Percentiles rank a stretch among this genome's conserved stretches.
These are phyloP conservation scores for Zophobas atratus DNA, from an alignment of 1,140 invertebrate species.

Conservation along the genomic window DNA sequence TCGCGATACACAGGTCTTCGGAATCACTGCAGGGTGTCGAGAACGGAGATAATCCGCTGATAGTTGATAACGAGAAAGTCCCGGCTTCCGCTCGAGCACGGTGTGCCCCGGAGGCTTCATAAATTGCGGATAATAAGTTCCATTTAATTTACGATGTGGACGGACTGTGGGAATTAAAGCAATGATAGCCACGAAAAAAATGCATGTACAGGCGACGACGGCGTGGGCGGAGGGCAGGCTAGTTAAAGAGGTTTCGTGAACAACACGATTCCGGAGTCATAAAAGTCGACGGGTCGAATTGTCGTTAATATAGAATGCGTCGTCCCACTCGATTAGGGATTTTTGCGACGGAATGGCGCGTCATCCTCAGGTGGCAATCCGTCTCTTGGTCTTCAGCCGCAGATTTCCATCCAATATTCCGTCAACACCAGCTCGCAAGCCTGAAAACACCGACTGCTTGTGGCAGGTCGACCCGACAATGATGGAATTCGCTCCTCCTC, in stretches of 20 bases:
- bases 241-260: no score
- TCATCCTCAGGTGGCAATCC: no score
- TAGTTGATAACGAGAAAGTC: constrained; percentile 27
- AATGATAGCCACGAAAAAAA: constrained; percentile 19
- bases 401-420: constrained; percentile 12
- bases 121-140: constrained; percentile 36
- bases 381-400: no score
- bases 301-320: no score
- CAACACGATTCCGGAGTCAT: no score
- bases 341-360: no score
- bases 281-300: no score
- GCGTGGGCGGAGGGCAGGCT: background rate
- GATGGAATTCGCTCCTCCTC: background rate
- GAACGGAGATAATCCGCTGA: constrained; percentile 33
- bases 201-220: background rate
- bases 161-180: constrained; percentile 16
- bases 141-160: constrained; percentile 35
- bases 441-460: no score
- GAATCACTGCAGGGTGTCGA: background rate
- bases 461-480: background rate
- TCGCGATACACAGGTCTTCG: background rate
- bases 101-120: constrained; percentile 16
- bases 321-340: no score
- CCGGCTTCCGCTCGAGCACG: constrained; percentile 21
- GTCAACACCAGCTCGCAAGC: background rate